phyloP scores from a whole-genome alignment of 2,113 vertebrate genomes.

The Campylomormyrus tamandua region DNA sequence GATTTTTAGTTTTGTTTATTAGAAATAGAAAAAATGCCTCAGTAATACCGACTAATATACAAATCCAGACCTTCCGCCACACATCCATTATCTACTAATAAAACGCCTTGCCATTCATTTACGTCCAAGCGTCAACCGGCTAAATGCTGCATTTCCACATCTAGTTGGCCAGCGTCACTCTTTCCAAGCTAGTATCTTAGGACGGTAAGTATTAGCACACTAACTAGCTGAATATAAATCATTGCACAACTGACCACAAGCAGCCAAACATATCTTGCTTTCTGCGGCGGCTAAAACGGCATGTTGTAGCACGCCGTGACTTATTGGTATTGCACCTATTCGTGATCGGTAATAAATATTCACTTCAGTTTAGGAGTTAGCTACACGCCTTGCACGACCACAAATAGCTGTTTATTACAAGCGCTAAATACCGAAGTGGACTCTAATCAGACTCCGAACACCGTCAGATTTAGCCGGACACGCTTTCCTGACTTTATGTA shows the following conservation, averaged over 20 bases:
- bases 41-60: background rate
- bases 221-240: background rate
- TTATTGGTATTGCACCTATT: background rate
- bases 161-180: background rate
- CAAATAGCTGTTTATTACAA: background rate
- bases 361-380: background rate
- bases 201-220: background rate
- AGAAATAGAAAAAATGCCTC: background rate
- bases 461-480: background rate
- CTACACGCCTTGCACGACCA: background rate
- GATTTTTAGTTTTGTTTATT: background rate
- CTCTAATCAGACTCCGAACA: background rate
- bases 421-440: background rate
- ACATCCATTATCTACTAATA: background rate
- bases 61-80: background rate
- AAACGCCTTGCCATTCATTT: background rate
- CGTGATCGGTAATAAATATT: background rate
- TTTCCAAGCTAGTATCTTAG: background rate
- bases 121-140: background rate
- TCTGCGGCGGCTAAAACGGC: background rate
- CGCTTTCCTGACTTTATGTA: constrained; percentile 16
- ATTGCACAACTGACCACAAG: background rate
- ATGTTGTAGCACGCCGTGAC: background rate
- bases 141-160: background rate
- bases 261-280: background rate